Percentiles rank a stretch among this genome's conserved stretches.
Evolutionary conservation across 2,797 vertebrate genomes (phyloP).

Genomic region (Eulemur rubriventer): DNA sequence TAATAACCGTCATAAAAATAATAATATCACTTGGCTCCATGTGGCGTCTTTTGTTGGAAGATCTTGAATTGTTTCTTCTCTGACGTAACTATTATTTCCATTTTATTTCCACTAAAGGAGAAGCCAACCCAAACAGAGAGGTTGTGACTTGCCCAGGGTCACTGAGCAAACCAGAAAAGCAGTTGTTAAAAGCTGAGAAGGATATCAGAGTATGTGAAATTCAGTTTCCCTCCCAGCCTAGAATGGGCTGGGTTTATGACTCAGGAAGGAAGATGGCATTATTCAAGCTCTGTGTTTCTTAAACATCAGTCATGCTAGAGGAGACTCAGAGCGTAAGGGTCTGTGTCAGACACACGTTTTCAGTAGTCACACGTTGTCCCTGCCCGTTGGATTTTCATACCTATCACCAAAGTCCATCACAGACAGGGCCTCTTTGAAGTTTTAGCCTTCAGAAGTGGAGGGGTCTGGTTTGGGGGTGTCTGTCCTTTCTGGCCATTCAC

Average conservation of each 20-base stretch:
- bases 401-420: neutral
- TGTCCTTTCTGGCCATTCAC: neutral
- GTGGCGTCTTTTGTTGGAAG: conserved; percentile 24
- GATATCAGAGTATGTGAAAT: neutral
- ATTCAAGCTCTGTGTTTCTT: neutral
- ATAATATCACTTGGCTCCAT: conserved; percentile 1
- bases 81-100: conserved; percentile 13
- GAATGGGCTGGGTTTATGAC: neutral
- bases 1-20: conserved; percentile 58
- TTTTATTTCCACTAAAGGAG: conserved; percentile 54
- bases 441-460: neutral
- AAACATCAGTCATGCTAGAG: neutral
- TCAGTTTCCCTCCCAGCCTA: neutral
- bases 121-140: neutral
- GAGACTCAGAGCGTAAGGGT: neutral
- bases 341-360: neutral
- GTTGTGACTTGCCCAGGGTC: conserved; percentile 53
- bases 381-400: neutral
- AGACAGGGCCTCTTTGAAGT: neutral
- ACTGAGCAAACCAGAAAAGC: conserved; percentile 35
- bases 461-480: neutral
- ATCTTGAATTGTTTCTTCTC: conserved; percentile 45
- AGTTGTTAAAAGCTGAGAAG: conserved; percentile 26
- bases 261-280: neutral
- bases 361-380: neutral